A percentile compares a stretch with the other conserved stretches of the same genome.
phyloP scores from a whole-genome alignment of 2,113 vertebrate species.

The Platysteira castanea region DNA sequence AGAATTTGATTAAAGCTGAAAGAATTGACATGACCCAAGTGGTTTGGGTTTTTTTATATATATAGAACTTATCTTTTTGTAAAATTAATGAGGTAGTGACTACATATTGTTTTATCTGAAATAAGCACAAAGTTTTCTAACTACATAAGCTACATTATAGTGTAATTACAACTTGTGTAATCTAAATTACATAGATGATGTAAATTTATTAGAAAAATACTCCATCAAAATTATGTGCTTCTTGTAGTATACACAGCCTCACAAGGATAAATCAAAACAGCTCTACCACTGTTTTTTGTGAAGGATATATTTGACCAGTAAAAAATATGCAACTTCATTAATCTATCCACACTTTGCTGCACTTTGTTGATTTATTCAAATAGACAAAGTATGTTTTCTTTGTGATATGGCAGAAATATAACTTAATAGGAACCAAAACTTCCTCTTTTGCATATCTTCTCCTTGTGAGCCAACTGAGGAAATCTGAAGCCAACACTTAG shows the following conservation, averaged over 20 bases:
- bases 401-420: background rate
- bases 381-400: background rate
- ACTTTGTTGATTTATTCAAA: background rate
- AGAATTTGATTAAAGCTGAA: background rate
- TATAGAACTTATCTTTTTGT: background rate
- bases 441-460: background rate
- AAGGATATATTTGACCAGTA: background rate
- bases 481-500: background rate
- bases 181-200: conserved; percentile 7
- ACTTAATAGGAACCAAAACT: background rate
- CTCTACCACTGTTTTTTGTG: background rate
- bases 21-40: background rate
- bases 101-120: background rate
- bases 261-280: background rate
- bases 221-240: background rate
- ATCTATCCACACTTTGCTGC: background rate
- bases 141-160: background rate
- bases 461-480: background rate
- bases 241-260: background rate
- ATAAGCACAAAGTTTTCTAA: background rate
- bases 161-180: conserved; percentile 3
- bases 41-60: background rate
- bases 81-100: background rate
- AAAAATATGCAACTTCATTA: background rate
- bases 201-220: background rate